phyloP scores from a whole-genome alignment of 2,113 vertebrate species.

The Marcusenius ussheri region DNA sequence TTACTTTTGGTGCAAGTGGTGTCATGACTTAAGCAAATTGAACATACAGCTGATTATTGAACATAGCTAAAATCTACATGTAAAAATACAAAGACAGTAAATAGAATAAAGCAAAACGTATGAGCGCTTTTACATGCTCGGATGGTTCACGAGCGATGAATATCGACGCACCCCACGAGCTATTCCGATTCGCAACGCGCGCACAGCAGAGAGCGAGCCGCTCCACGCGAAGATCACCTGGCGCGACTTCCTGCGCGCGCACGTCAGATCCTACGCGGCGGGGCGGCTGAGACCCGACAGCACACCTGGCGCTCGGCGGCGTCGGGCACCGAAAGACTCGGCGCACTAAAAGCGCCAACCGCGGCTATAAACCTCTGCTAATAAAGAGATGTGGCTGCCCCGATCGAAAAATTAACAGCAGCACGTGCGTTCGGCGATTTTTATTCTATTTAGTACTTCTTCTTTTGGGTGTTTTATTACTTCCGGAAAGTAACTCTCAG shows the following conservation, averaged over 20 bases:
- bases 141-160: neutral
- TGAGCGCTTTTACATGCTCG: neutral
- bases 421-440: neutral
- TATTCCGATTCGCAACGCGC: neutral
- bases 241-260: conserved; percentile 40
- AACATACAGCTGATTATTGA: neutral
- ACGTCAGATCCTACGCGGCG: conserved; percentile 38
- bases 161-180: neutral
- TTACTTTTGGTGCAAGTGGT: neutral
- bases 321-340: neutral
- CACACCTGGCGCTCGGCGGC: conserved; percentile 34
- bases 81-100: neutral
- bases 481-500: conserved; percentile 56
- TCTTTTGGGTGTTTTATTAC: conserved; percentile 43
- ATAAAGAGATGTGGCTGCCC: neutral
- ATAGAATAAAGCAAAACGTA: neutral
- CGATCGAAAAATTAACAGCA: neutral
- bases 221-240: conserved; percentile 44
- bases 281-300: conserved; percentile 31
- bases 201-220: neutral
- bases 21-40: neutral
- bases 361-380: neutral
- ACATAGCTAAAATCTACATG: too few species aligned
- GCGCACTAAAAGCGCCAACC: neutral
- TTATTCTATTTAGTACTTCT: conserved; percentile 17